phyloP scores from a whole-genome alignment of 2,113 vertebrate genomes.

The Kryptolebias marmoratus region DNA sequence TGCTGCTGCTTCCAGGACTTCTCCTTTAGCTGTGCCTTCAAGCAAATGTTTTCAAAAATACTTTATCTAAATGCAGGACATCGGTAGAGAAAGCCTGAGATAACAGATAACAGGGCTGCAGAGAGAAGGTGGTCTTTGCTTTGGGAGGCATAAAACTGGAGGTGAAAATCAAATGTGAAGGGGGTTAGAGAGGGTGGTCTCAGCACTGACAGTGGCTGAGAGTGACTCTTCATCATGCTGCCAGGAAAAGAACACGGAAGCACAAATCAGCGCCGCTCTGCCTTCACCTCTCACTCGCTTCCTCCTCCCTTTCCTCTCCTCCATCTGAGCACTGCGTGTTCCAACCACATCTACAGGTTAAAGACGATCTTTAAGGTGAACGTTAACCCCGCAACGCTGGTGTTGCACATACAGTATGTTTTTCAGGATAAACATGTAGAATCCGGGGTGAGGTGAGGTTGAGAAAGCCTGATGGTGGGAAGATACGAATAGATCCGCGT shows the following conservation, averaged over 20 bases:
- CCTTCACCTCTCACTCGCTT: slow-evolving; percentile 21
- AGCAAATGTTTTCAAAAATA: too few species aligned
- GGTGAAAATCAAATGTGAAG: slow-evolving; percentile 3
- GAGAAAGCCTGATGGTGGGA: slow-evolving; percentile 4
- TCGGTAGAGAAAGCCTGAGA: slow-evolving; percentile 5
- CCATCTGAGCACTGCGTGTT: slow-evolving; percentile 9
- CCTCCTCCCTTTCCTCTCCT: slow-evolving; percentile 7
- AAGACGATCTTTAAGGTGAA: slow-evolving; percentile 19
- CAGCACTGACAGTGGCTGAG: slow-evolving; percentile 63
- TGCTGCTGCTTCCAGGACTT: background rate
- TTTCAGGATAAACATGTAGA: slow-evolving; percentile 23
- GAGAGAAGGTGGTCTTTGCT: slow-evolving; percentile 35
- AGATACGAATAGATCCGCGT: slow-evolving; percentile 10
- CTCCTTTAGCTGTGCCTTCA: too few species aligned
- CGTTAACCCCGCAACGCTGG: slow-evolving; percentile 13
- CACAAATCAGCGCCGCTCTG: slow-evolving; percentile 43
- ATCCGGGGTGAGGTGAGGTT: slow-evolving; percentile 20
- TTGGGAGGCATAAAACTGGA: slow-evolving; percentile 29
- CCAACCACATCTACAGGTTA: background rate
- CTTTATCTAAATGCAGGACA: slow-evolving; percentile 11
- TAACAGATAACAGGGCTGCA: slow-evolving; percentile 25
- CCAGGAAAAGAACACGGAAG: slow-evolving; percentile 65
- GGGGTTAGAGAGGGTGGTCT: slow-evolving; percentile 63
- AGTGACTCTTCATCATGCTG: slow-evolving; percentile 53
- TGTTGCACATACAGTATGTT: background rate